Base-by-base conservation (phyloP, 1,140 invertebrate species). In the Solenopsis invicta region DNA sequence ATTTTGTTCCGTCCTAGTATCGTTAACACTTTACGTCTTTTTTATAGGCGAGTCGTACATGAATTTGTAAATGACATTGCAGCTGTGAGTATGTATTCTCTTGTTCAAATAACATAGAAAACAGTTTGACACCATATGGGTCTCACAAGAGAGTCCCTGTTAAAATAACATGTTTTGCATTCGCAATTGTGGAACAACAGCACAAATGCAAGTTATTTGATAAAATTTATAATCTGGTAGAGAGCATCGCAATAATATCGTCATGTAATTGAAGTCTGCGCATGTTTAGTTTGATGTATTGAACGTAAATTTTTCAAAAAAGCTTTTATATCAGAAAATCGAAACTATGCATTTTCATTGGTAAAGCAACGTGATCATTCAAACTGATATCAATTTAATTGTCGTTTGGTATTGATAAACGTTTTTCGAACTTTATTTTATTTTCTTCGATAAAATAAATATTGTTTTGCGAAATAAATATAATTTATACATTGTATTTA, bases 21-120 rank as follows among this genome's bases (percentile, higher is more conserved):
- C 48, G 50, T 16, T 34, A 10, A 24, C 62, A 21, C n/a, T 71
- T 71, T 71, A 45, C 3, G 18, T 71, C 59, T 81, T 81, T 37
- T 71, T 56, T 81, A 71, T 81, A 24, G 48, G 16, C n/a, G 21
- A n/a, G 16, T 54, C 37, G 78, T 16, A 24, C 3, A 56, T 56
- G 50, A 81, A 59, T 81, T 81, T 81, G 66, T 37, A 81, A 81
- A 81, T 56, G 66, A 45, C 37, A 56, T 48, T 45, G 48, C 66
- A 81, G 12, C 37, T 10, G 21, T 4, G 41, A 48, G 64, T 78
- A 45, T 9, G 37, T 45, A 69, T 24, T 3, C 21, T 45, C 34
- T 56, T 71, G 34, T 71, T 56, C 37, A 21, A 52, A 50, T 12
- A 24, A 45, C 50, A 71, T 71, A 34, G 64, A 56, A 61, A 81